Percentiles rank a stretch among this genome's conserved stretches.
These are phyloP conservation scores for Copidosoma floridanum DNA, from an alignment of 1,140 invertebrate genomes.

Conservation along the genomic window DNA sequence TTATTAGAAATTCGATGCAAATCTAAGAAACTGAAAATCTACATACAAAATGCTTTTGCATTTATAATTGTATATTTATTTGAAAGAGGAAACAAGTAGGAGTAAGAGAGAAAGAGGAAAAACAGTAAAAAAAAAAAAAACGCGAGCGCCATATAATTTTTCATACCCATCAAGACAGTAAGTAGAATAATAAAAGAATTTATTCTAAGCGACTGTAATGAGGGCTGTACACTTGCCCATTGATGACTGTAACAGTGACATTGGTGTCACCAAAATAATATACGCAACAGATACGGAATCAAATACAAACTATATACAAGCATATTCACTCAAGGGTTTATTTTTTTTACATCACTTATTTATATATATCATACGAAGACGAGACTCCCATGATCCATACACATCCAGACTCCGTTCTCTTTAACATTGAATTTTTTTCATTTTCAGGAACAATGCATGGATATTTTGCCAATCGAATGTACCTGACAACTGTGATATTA, in stretches of 20 bases:
- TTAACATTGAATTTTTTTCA: slow-evolving; percentile 39
- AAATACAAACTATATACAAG: slow-evolving; percentile 43
- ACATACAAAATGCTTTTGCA: slow-evolving; percentile 9
- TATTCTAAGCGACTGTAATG: slow-evolving; percentile 4
- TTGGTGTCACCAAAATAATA: slow-evolving; percentile 14
- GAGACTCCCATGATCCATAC: slow-evolving; percentile 25
- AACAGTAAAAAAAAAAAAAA: slow-evolving; percentile 1
- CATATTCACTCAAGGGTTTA: slow-evolving; percentile 27
- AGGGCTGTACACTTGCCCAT: neutral
- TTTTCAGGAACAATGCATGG: slow-evolving; percentile 45
- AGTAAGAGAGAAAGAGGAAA: neutral
- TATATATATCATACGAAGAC: slow-evolving; percentile 26
- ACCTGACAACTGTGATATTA: slow-evolving; percentile 55
- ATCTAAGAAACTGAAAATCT: slow-evolving; percentile 1
- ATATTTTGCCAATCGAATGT: slow-evolving; percentile 40
- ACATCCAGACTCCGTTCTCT: slow-evolving; percentile 11
- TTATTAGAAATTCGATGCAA: slow-evolving; percentile 3
- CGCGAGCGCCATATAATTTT: slow-evolving; percentile 29
- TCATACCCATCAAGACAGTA: slow-evolving; percentile 20
- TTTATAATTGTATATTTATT: no score
- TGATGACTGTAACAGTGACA: slow-evolving; percentile 23
- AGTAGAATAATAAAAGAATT: slow-evolving; percentile 4
- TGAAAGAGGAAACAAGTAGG: no score
- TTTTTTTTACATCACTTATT: slow-evolving; percentile 29
- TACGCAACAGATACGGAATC: slow-evolving; percentile 32